Conservation (phyloP, 2,113 vertebrate genomes). For the Gyps fulvus region DNA sequence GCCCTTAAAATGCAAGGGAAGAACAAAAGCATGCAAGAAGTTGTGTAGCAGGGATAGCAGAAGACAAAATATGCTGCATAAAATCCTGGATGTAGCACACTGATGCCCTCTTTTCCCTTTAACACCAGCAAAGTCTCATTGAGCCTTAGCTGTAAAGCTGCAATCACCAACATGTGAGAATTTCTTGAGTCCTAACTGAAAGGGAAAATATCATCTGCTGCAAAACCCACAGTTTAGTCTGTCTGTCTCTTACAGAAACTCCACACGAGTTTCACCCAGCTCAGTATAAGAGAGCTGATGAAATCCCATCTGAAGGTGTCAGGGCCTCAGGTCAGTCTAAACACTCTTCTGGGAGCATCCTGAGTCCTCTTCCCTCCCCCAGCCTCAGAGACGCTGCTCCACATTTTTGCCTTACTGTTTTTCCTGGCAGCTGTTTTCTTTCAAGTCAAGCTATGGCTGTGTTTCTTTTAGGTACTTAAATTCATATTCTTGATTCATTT, state of each 20-base stretch:
- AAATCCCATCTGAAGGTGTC: neutral
- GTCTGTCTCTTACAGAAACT: neutral
- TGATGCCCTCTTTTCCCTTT: neutral
- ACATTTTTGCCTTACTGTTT: neutral
- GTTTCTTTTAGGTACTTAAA: conserved; percentile 32
- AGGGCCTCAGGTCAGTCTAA: conserved; percentile 1
- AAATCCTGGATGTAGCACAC: neutral
- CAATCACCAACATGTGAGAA: accelerated
- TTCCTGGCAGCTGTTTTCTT: conserved; percentile 35
- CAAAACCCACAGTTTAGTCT: neutral
- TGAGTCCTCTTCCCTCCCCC: neutral
- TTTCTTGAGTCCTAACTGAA: neutral
- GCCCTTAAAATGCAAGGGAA: neutral
- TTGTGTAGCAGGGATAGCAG: neutral
- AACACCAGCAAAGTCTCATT: neutral
- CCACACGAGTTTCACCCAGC: neutral
- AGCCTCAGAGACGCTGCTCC: neutral
- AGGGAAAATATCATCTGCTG: neutral
- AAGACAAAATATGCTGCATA: neutral
- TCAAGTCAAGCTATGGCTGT: neutral
- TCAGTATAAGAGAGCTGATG: neutral
- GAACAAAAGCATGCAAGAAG: neutral
- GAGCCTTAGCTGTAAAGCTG: neutral
- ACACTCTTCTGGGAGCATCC: neutral
- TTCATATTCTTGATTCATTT: conserved; percentile 48